Conservation (phyloP, 2,113 vertebrate species). For the Salminus brasiliensis region DNA sequence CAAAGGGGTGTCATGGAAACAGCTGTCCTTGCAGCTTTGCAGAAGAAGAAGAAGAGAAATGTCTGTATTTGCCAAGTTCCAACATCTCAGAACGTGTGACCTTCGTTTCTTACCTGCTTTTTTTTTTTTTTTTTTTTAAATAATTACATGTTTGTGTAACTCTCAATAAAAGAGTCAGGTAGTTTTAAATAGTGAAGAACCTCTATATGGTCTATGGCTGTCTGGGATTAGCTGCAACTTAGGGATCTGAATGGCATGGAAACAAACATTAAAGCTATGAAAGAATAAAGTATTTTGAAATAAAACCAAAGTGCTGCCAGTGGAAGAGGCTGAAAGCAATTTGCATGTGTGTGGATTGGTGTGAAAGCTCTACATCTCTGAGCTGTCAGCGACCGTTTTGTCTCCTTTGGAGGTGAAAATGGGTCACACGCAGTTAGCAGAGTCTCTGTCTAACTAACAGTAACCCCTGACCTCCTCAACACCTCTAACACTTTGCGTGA, state of each 20-base stretch:
- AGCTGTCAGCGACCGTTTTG: not conserved
- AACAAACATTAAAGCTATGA: conserved; percentile 83
- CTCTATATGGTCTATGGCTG: conserved; percentile 26
- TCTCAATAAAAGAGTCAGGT: conserved; percentile 35
- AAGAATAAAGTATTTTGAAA: conserved; percentile 97
- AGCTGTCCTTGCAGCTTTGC: conserved; percentile 38
- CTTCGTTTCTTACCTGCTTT: conserved; percentile 28
- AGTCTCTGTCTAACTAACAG: conserved; percentile 16
- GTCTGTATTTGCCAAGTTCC: conserved; percentile 25
- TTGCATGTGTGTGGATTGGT: conserved; percentile 15
- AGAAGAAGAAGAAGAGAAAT: conserved; percentile 39
- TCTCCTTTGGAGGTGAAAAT: conserved; percentile 6
- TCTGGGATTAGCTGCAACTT: conserved; percentile 20
- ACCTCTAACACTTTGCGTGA: conserved; percentile 16
- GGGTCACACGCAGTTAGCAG: not conserved
- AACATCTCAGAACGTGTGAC: conserved; percentile 25
- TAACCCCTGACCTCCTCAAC: conserved; percentile 38
- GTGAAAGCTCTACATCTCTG: not conserved
- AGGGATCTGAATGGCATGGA: conserved; percentile 88
- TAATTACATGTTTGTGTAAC: conserved; percentile 51
- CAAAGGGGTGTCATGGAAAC: conserved; percentile 30
- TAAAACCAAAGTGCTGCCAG: conserved; percentile 75
- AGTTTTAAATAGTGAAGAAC: conserved; percentile 38
- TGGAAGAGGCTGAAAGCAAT: not conserved
- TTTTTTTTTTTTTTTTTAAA: conserved; percentile 35